Base-by-base conservation (phyloP, 2,888 invertebrate genomes). In the Stenodera caucasica region DNA sequence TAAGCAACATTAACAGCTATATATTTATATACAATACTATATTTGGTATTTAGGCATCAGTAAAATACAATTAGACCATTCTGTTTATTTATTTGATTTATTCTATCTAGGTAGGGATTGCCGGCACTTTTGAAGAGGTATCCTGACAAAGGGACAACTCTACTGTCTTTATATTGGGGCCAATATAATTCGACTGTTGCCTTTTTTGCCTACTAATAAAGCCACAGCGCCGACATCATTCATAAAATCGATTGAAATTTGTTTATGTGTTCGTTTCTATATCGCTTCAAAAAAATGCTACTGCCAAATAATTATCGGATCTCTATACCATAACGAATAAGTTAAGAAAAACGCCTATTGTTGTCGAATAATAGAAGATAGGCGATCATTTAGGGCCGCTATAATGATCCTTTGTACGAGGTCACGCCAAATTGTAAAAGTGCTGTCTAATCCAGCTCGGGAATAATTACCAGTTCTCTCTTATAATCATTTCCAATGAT, bases 21-120 rank as follows among this genome's bases (percentile, higher is more conserved):
- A 49, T 52, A 67, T 72, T 72, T 72, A 74, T 73, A 15, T 37
- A 37, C 7, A n/a, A n/a, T n/a, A n/a, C 15, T 9, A 37, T 37
- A 37, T 7, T 7, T 72, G 72, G 68, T 71, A 68, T 70, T 73
- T 72, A 72, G 37, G 18, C 71, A 75, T 75, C 74, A 75, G 74
- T 73, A 74, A 73, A 75, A 73, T 72, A 72, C 74, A 73, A 74
- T 76, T 74, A 75, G 72, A 71, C 70, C 72, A 40, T 71, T 66
- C 64, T 68, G 72, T 70, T n/a, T 71, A 70, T 74, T 73, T 69
- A 71, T 72, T 69, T 64, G 67, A 65, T 74, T 71, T 72, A 72
- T 75, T 73, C 18, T 11, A 70, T 68, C 67, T 64, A 66, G 67
- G 52, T 49, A 33, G 56, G 51, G 60, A 62, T 52, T 67, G 66